Evolutionary conservation across 1,140 invertebrate species (phyloP), one percentile per base, ranked within the genome.

Genomic region (Cyphomyrmex costatus): DNA sequence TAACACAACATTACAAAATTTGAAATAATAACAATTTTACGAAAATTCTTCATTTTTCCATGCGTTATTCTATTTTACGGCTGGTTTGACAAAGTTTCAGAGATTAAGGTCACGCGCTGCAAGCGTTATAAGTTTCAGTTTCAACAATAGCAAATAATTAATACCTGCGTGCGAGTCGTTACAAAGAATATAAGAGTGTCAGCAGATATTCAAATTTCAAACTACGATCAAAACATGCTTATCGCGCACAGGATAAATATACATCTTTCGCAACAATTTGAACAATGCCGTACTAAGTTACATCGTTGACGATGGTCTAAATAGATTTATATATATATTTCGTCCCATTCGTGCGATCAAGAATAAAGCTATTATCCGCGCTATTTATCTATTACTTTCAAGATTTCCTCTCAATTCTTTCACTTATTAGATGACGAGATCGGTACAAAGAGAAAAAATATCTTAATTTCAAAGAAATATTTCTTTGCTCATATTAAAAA

Each of bases 161-260:
- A 7, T 19, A 6, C 4, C 21, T 14, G 36, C 21, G 36, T 0
- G 73, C 1, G 49, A 63, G 16, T 49, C 73, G 65, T 87, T 46
- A 53, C 21, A 3, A 49, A 10, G 12, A 77, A 42, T 8, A 33
- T n/a, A n/a, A n/a, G n/a, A 76, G 36, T 70, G 42, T 80, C 65
- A 68, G 21, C 63, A 58, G 33, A 70, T 58, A 56, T 70, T 80
- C 49, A 53, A 79, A 56, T 24, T 56, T 80, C 65, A 53, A 79
- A 56, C 53, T 56, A 80, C 19, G 24, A 78, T 19, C 21, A 56
- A 80, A 70, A 58, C 33, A 33, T 8, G 30, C 63, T 80, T 80
- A 70, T 80, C 78, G 33, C 65, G 16, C 21, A 16, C 21, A 56
- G 16, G 16, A 19, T 53, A 79, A 80, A 80, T 24, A 80, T 27